phyloP scores from a whole-genome alignment of 2,797 vertebrate genomes.

The Cottoperca gobio region DNA sequence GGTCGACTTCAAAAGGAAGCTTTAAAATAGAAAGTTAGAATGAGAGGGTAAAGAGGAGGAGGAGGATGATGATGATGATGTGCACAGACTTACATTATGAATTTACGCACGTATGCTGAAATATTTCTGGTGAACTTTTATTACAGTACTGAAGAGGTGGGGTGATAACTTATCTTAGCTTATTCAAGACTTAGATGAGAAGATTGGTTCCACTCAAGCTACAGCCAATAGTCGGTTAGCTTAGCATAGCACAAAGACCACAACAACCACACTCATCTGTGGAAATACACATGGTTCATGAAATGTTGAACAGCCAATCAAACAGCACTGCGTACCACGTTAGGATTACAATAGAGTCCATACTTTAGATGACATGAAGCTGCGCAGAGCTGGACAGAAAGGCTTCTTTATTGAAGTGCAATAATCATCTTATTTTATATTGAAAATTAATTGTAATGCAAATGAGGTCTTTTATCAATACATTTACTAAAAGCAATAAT shows the following conservation, averaged over 20 bases:
- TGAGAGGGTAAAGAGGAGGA: neutral
- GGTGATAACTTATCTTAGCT: too few species aligned
- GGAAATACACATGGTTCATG: neutral
- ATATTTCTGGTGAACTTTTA: conserved; percentile 26
- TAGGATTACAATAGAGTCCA: neutral
- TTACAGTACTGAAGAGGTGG: neutral
- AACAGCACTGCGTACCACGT: too few species aligned
- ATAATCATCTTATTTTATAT: neutral
- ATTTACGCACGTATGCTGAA: neutral
- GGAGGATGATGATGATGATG: conserved; percentile 16
- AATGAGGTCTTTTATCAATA: neutral
- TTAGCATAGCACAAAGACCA: neutral
- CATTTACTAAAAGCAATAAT: too few species aligned
- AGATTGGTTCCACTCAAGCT: neutral
- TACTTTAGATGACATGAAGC: neutral
- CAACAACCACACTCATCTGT: neutral
- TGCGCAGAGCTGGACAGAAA: neutral
- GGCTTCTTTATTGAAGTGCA: neutral
- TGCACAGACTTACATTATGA: conserved; percentile 13
- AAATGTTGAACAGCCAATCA: too few species aligned
- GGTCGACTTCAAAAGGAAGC: conserved; percentile 39
- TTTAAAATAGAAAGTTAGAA: conserved; percentile 33
- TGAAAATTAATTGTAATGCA: neutral
- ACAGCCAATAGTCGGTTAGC: neutral
- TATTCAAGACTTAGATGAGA: too few species aligned